Percentiles rank a stretch among this genome's conserved stretches.
Evolutionary conservation across 2,888 invertebrate genomes (phyloP).

Genomic region (Punctoribates punctum): DNA sequence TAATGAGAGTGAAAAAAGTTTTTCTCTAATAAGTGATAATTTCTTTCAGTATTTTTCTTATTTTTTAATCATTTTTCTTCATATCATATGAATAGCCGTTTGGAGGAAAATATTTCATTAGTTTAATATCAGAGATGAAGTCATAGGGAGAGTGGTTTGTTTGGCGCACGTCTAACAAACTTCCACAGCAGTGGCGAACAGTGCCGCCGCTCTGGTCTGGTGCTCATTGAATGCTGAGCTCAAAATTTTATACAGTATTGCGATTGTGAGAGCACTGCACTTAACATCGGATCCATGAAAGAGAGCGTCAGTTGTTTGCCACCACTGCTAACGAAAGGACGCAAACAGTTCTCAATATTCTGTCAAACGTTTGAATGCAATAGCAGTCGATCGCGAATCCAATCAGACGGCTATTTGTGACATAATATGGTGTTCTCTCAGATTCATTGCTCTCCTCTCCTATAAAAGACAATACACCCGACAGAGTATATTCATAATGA

Average conservation of each 20-base stretch:
- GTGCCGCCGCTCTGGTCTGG: conserved; percentile 25
- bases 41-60: background rate
- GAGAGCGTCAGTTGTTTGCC: conserved; percentile 26
- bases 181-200: too few relatives aligned
- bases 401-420: too few relatives aligned
- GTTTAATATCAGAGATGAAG: conserved; percentile 20
- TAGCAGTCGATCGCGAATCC: too few relatives aligned
- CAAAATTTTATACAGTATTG: background rate
- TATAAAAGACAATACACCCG: too few relatives aligned
- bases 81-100: background rate
- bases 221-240: conserved; percentile 8
- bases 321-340: conserved; percentile 21
- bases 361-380: too few relatives aligned
- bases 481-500: too few relatives aligned
- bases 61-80: background rate
- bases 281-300: conserved; percentile 19
- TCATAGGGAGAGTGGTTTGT: conserved; percentile 24
- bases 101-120: background rate
- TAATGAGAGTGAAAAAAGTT: background rate
- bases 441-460: too few relatives aligned
- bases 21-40: background rate
- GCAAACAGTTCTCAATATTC: conserved; percentile 19
- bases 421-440: too few relatives aligned
- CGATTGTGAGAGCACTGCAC: conserved; percentile 6
- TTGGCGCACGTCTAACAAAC: conserved; percentile 28